Conservation (phyloP, 2,113 vertebrate genomes). For the Pterocles burchelli region DNA sequence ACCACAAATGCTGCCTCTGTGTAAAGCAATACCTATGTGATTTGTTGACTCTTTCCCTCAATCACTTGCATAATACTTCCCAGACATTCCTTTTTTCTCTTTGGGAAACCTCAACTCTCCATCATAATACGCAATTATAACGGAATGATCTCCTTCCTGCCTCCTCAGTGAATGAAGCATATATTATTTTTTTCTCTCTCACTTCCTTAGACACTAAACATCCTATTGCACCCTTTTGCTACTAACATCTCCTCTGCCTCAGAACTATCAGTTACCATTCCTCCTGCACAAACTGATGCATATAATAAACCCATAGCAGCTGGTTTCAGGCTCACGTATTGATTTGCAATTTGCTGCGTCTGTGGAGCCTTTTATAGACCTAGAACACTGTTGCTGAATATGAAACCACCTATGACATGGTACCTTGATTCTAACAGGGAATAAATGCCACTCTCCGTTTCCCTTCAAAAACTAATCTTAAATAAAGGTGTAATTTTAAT, state of each 20-base stretch:
- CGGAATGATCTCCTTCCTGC: not conserved
- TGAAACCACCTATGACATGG: not conserved
- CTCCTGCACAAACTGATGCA: not conserved
- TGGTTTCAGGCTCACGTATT: not conserved
- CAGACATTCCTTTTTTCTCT: not conserved
- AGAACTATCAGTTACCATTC: not conserved
- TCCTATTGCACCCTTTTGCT: not conserved
- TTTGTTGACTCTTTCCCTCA: not conserved
- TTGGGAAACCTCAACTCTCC: not conserved
- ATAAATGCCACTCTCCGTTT: not conserved
- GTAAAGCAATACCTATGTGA: not conserved
- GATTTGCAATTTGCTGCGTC: not conserved
- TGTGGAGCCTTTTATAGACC: not conserved
- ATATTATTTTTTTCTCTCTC: not conserved
- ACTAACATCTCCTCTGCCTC: not conserved
- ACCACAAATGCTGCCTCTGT: not conserved
- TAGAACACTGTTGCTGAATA: not conserved
- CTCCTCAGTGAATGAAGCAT: not conserved
- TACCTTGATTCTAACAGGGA: not conserved
- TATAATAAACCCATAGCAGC: not conserved
- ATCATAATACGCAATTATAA: not conserved
- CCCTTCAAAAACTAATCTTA: not conserved
- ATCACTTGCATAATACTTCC: not conserved
- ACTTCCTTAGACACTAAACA: not conserved
- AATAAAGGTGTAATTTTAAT: conserved; percentile 21